These are phyloP conservation scores for Hoplostethus mediterraneus DNA, from an alignment of 2,797 vertebrate species.

Conservation along the genomic window DNA sequence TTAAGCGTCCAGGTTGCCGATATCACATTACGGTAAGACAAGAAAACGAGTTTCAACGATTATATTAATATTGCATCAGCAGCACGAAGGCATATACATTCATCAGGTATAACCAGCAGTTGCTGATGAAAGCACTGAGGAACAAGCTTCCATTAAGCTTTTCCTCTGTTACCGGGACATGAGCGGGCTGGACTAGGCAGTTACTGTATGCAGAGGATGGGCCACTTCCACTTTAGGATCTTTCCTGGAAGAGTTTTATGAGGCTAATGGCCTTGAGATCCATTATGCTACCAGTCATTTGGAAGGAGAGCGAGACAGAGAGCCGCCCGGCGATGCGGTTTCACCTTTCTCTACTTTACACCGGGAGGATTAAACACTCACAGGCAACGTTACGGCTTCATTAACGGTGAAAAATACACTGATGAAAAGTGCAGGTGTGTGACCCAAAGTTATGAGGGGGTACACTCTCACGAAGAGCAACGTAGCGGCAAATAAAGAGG, in stretches of 20 bases:
- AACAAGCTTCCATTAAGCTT: conserved; percentile 62
- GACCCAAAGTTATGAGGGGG: no score
- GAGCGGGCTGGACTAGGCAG: conserved; percentile 19
- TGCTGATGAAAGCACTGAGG: conserved; percentile 15
- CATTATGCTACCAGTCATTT: conserved; percentile 69
- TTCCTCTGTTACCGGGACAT: conserved; percentile 41
- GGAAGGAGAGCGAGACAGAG: conserved; percentile 4
- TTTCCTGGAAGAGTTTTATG: conserved; percentile 79
- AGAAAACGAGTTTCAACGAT: not conserved
- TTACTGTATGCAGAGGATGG: conserved; percentile 50
- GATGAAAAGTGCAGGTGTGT: not conserved
- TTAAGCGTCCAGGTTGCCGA: no score
- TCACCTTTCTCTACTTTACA: conserved; percentile 38
- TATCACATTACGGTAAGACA: not conserved
- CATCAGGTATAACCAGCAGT: conserved; percentile 27
- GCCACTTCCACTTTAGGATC: conserved; percentile 58
- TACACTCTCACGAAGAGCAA: no score
- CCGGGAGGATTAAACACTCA: conserved; percentile 1
- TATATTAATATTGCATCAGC: not conserved
- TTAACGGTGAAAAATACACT: not conserved
- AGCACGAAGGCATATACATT: conserved; percentile 10
- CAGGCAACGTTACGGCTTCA: not conserved
- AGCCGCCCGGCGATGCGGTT: conserved; percentile 7
- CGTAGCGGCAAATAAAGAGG: no score
- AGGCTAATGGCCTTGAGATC: conserved; percentile 76